These are phyloP conservation scores for Sturnira hondurensis DNA, from an alignment of 2,113 vertebrate genomes.

Conservation along the genomic window DNA sequence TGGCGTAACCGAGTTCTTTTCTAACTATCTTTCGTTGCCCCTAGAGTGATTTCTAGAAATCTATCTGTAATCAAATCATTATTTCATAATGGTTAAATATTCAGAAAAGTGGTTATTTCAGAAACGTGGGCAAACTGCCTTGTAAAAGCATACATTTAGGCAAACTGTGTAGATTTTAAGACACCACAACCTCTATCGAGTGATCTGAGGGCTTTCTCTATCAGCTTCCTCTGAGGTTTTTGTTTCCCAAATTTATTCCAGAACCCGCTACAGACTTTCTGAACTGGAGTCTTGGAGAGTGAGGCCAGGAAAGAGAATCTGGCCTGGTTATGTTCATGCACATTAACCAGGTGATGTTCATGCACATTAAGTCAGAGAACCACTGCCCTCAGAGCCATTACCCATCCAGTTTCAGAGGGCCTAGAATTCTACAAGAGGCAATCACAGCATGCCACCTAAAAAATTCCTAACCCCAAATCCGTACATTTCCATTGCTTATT, in stretches of 20 bases:
- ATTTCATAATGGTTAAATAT: neutral
- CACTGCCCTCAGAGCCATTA: neutral
- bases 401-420: neutral
- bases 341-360: too few relatives aligned
- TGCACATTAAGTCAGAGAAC: neutral
- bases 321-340: neutral
- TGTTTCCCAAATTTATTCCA: neutral
- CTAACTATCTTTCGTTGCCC: neutral
- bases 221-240: neutral
- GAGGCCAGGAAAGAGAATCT: neutral
- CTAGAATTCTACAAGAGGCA: neutral
- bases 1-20: neutral
- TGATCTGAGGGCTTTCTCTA: neutral
- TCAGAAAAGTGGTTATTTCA: neutral
- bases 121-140: neutral
- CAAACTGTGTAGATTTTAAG: neutral
- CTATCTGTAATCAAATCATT: neutral
- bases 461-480: neutral
- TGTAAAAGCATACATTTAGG: neutral
- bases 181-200: neutral
- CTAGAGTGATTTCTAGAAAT: constrained; percentile 2
- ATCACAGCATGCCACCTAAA: neutral
- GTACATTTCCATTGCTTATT: neutral
- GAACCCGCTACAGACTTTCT: neutral
- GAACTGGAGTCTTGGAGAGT: neutral